Conservation (phyloP, 2,797 vertebrate genomes). For the Tragopan temminckii region DNA sequence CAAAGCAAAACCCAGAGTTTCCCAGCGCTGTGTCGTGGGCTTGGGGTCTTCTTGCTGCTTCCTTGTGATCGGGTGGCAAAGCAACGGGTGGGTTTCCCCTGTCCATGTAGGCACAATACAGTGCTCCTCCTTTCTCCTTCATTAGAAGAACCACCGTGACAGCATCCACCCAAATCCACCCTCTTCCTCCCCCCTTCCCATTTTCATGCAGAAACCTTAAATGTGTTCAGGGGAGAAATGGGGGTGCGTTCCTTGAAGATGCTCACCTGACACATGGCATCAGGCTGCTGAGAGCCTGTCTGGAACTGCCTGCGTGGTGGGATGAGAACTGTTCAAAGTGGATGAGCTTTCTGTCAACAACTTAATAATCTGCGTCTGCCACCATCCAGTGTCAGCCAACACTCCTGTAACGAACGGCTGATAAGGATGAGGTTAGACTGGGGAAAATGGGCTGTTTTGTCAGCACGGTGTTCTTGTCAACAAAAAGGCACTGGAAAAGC, state of each 20-base stretch:
- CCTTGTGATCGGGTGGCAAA: background rate
- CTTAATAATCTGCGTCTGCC: slow-evolving; percentile 59
- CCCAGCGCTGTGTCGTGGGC: background rate
- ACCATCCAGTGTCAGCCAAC: slow-evolving; percentile 40
- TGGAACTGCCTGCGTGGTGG: slow-evolving; percentile 59
- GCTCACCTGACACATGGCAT: slow-evolving; percentile 6
- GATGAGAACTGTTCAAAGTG: slow-evolving; percentile 37
- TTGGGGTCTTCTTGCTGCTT: background rate
- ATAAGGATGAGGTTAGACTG: slow-evolving; percentile 55
- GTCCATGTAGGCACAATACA: background rate
- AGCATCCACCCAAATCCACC: background rate
- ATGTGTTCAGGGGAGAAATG: background rate
- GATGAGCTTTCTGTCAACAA: slow-evolving; percentile 70
- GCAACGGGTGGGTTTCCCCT: background rate
- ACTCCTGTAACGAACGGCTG: slow-evolving; percentile 28
- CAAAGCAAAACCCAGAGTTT: slow-evolving; percentile 36
- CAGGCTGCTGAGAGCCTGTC: slow-evolving; percentile 66
- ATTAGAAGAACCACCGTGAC: background rate
- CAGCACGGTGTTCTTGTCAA: slow-evolving; percentile 44
- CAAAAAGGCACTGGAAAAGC: background rate
- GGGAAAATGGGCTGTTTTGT: slow-evolving; percentile 60
- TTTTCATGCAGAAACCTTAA: background rate
- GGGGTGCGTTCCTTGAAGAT: background rate
- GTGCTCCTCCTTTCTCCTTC: background rate
- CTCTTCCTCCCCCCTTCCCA: background rate